A percentile compares a stretch with the other conserved stretches of the same genome.
phyloP scores from a whole-genome alignment of 1,140 invertebrate species.

The Episyrphus balteatus region DNA sequence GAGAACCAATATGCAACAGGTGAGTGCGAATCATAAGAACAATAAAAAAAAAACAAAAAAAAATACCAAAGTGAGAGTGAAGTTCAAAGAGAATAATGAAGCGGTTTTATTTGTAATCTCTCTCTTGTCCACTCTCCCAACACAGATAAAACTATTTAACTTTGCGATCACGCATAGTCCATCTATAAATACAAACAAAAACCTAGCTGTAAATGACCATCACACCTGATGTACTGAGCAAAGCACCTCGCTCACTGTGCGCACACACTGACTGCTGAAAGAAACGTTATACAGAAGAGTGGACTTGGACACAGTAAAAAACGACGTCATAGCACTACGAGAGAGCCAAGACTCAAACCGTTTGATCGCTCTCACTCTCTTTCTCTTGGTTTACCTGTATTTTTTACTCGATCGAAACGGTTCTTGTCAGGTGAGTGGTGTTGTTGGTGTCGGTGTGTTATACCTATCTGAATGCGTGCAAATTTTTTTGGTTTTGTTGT shows the following conservation, averaged over 20 bases:
- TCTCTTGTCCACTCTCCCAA: not conserved
- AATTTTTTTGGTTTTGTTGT: too few relatives aligned
- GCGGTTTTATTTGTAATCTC: constrained; percentile 6
- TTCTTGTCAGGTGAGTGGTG: too few relatives aligned
- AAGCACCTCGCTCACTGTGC: not conserved
- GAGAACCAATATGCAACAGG: not conserved
- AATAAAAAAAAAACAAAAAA: not conserved
- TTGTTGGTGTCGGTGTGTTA: too few relatives aligned
- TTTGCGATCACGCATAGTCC: not conserved
- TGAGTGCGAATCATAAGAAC: too few relatives aligned
- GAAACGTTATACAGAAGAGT: too few relatives aligned
- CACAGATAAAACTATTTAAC: not conserved
- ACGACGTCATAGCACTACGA: too few relatives aligned
- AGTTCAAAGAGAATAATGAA: constrained; percentile 16
- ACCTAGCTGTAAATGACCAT: constrained; percentile 5
- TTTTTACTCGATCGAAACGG: too few relatives aligned
- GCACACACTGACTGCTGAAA: not conserved
- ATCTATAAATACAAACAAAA: not conserved
- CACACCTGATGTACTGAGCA: not conserved
- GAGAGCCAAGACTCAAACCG: too few relatives aligned
- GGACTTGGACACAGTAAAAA: too few relatives aligned
- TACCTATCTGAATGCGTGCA: too few relatives aligned
- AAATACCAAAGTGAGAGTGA: constrained; percentile 24
- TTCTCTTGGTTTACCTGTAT: too few relatives aligned
- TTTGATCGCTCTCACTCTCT: too few relatives aligned